Evolutionary conservation across 2,888 invertebrate genomes (phyloP).

Genomic region (Drosophila mayaguana): DNA sequence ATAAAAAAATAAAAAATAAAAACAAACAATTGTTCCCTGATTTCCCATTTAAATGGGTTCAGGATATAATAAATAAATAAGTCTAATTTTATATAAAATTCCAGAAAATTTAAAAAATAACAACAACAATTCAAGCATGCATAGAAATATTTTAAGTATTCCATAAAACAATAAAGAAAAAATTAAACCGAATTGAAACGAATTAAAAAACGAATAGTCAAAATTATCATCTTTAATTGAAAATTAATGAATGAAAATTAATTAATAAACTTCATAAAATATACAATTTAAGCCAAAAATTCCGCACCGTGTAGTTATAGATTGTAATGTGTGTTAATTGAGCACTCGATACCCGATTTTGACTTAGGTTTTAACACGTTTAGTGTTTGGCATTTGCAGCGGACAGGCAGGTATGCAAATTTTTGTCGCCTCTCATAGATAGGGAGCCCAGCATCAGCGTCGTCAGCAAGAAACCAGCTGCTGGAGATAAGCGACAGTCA

Average conservation of each 20-base stretch:
- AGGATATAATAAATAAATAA: no score
- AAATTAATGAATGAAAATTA: neutral
- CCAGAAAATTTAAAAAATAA: no score
- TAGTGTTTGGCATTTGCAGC: conserved; percentile 38
- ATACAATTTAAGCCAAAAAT: neutral
- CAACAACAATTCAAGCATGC: no score
- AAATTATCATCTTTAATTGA: neutral
- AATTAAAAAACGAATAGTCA: neutral
- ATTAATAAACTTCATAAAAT: neutral
- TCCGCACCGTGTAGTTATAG: neutral
- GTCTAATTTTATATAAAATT: no score
- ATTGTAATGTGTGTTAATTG: conserved; percentile 66
- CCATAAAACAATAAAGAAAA: neutral
- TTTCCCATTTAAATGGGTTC: no score
- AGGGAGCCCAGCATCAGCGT: conserved; percentile 15
- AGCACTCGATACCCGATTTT: conserved; percentile 56
- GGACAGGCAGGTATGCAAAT: conserved; percentile 68
- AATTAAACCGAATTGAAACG: neutral
- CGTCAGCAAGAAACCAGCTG: neutral
- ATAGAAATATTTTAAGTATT: neutral
- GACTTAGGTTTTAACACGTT: conserved; percentile 68
- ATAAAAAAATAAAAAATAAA: no score
- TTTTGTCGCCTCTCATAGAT: conserved; percentile 45
- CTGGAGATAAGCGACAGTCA: conserved; percentile 55
- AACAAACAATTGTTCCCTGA: no score